Evolutionary conservation across 2,888 invertebrate species (phyloP), one percentile per base, ranked within the genome.

Genomic region (Tricholauxania praeusta): DNA sequence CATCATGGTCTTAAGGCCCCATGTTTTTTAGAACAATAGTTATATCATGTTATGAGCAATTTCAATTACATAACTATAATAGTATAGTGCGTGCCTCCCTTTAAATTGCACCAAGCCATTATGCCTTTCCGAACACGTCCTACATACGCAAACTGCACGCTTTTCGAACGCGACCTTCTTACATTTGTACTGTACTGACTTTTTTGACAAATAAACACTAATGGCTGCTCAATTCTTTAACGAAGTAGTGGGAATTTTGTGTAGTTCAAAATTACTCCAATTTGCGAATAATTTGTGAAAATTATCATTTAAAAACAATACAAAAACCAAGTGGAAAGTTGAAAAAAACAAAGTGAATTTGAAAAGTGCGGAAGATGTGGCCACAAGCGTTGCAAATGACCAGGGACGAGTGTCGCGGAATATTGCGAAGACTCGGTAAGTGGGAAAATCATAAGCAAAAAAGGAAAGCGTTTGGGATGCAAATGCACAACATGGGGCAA

Each of bases 391-490:
- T 86, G 78, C 82, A 96, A 89, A 92, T 96, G 92, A 93, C 93
- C 82, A 92, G 92, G 86, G 96, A 96, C 88, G 96, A 97, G 88
- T 96, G 95, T 88, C 93, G 94, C 88, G 92, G 94, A 85, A 92
- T 93, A 89, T 91, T 97, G 85, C 91, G 97, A 84, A 93, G 94
- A 89, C 91, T 96, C 85, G 95, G 95, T 95, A 84, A 81, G 84
- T 83, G 78, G 77, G 76, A 67, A 72, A 72, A 72, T 53, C 32
- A 62, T 52, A 62, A 47, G 69, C 55, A 39, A 39, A 39, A 28
- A 39, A 39, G 39, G 39, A 39, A 69, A 59, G 68, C 59, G 49
- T 62, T 62, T 59, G 57, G 60, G 72, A 67, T 72, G 52, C 64
- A 53, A 53, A 55, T 47, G 59, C 48, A 67, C 19, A 62, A 60